These are phyloP conservation scores for Macrobrachium nipponense DNA, from an alignment of 1,140 invertebrate species.

Conservation along the genomic window DNA sequence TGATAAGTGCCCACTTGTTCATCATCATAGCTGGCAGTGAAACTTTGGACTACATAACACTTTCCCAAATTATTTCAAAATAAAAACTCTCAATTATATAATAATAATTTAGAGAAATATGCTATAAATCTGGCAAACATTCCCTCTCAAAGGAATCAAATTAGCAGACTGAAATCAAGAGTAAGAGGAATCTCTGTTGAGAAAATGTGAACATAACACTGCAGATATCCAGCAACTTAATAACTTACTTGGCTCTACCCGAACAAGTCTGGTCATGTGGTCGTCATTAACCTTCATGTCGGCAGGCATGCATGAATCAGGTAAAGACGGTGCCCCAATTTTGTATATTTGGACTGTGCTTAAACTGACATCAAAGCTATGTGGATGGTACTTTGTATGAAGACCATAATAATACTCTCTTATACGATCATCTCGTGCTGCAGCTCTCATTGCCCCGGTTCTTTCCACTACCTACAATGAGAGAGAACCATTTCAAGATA, in stretches of 20 bases:
- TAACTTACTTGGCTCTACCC: slow-evolving; percentile 70
- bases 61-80: too few species aligned
- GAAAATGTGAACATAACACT: neutral
- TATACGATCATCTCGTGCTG: slow-evolving; percentile 84
- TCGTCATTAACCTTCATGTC: slow-evolving; percentile 96
- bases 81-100: too few species aligned
- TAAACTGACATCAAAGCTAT: slow-evolving; percentile 69
- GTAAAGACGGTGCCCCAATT: slow-evolving; percentile 92
- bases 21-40: too few species aligned
- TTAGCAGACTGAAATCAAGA: too few species aligned
- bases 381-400: slow-evolving; percentile 80
- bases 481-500: neutral
- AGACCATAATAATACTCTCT: slow-evolving; percentile 96
- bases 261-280: slow-evolving; percentile 90
- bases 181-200: neutral
- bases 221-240: neutral
- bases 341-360: slow-evolving; percentile 81
- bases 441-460: slow-evolving; percentile 77
- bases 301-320: slow-evolving; percentile 94
- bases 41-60: too few species aligned
- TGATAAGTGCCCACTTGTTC: too few species aligned
- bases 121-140: too few species aligned
- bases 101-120: too few species aligned
- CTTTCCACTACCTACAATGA: slow-evolving; percentile 85
- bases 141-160: too few species aligned